phyloP scores from a whole-genome alignment of 2,797 vertebrate species.

The Coilia nasus region DNA sequence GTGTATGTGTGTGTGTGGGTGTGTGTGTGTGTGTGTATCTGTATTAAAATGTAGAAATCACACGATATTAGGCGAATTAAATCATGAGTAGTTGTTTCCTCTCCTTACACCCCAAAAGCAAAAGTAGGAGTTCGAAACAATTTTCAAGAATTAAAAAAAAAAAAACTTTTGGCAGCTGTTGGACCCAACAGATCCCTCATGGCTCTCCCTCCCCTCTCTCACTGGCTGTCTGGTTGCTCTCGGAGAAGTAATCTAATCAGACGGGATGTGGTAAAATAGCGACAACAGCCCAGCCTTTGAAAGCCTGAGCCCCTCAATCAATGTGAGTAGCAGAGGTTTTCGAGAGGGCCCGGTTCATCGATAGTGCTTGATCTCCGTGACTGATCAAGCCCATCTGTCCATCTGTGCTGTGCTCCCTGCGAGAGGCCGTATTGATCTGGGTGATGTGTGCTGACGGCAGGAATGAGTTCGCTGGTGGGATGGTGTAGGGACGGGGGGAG shows the following conservation, averaged over 20 bases:
- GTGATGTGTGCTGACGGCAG: not conserved
- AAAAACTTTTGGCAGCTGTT: not conserved
- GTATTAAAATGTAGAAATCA: not conserved
- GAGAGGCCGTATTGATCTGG: not conserved
- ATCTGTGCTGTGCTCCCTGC: not conserved
- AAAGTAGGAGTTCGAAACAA: not conserved
- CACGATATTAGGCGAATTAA: not conserved
- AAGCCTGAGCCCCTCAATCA: not conserved
- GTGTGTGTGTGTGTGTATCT: conserved; percentile 1
- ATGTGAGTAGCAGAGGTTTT: conserved; percentile 1
- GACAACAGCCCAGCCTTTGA: not conserved
- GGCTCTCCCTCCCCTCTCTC: not conserved
- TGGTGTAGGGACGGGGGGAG: not conserved
- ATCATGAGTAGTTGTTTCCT: not conserved
- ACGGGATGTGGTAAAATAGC: not conserved
- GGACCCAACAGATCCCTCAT: not conserved
- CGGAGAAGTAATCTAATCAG: conserved; percentile 12
- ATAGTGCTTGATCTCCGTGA: conserved; percentile 21
- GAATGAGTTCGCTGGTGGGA: not conserved
- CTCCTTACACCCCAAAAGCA: not conserved
- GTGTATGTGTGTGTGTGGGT: conserved; percentile 3
- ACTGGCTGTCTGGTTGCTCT: not conserved
- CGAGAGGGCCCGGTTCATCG: not conserved
- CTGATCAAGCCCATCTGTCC: conserved; percentile 15
- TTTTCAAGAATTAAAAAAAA: not conserved